These are phyloP conservation scores for Rhadina sibilatrix DNA, from an alignment of 2,113 vertebrate genomes.

Conservation along the genomic window DNA sequence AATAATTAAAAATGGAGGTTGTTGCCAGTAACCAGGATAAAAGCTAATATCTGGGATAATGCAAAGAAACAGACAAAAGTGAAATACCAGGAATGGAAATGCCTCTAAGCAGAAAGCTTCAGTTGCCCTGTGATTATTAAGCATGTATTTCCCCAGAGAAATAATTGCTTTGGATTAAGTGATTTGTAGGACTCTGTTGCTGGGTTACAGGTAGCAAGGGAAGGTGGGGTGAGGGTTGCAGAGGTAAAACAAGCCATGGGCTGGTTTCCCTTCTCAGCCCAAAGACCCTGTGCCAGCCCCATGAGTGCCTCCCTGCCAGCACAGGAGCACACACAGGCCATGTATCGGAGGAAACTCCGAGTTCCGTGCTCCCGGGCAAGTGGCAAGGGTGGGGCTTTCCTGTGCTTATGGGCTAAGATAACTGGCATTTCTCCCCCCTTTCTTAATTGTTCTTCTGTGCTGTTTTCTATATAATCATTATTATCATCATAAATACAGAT, in stretches of 20 bases:
- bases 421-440: conserved; percentile 25
- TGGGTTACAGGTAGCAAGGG: conserved; percentile 20
- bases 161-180: conserved; percentile 25
- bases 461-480: conserved; percentile 27
- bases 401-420: conserved; percentile 32
- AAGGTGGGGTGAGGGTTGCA: neutral
- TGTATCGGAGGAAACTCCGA: neutral
- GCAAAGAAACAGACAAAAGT: neutral
- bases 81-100: neutral
- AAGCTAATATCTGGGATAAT: neutral
- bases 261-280: neutral
- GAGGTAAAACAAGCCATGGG: neutral
- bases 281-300: neutral
- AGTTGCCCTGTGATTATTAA: neutral
- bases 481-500: conserved; percentile 60
- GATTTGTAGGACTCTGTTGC: conserved; percentile 35
- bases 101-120: neutral
- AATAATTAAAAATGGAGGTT: neutral
- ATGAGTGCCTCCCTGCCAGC: neutral
- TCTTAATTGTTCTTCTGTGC: conserved; percentile 43
- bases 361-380: conserved; percentile 8
- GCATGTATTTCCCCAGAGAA: neutral
- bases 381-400: conserved; percentile 50
- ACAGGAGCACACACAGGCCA: neutral
- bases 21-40: neutral